Base-by-base conservation (phyloP, 2,113 vertebrate species). In the Hassar affinis region DNA sequence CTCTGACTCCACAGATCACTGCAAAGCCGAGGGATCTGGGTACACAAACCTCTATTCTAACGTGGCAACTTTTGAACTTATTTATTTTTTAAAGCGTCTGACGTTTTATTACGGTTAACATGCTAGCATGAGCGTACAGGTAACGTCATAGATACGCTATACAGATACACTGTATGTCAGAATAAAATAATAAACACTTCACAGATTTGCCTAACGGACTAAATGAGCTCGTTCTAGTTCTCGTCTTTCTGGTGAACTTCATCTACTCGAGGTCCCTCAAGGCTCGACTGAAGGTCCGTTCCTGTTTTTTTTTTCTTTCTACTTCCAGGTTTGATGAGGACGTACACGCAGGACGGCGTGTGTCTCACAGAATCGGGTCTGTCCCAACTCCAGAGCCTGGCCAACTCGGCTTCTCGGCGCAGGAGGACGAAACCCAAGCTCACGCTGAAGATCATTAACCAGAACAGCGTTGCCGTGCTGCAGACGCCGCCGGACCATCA, bases 361-460 rank as follows among this genome's bases (percentile, higher is more conserved):
- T 99, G 97, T 91, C 92, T 99, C 93, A 99, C 98, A 10, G 97
- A 99, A 93, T 96, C 95, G 6, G 98, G 98, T 79, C 94, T 98
- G 91, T 97, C 95, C 85, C 98, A 98, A 93, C 95, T 99, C 83
- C 97, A 99, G 94, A 99, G 97, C 87, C 94, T 99, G 84, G 96
- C 96, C 52, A 96, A 96, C 30, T 94, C 96, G 17, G 95, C 96
- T 3, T 96, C 96, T 0, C 94, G 97, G 80, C 96, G 96, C 90
- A 96, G 97, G 86, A 95, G 97, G 85, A 94, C 95, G 69, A 99
- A 99, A 90, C 98, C 98, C 78, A 99, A 99, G 92, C 93, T 99
- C 86, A 99, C 98, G 87, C 92, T 99, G 90, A 99, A 98, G 93
- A 99, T 99, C 89, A 99, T 99, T 87, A 99, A 98, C 92, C 98